Evolutionary conservation across 2,888 invertebrate genomes (phyloP), one percentile per base, ranked within the genome.

Genomic region (Euphydryas editha): DNA sequence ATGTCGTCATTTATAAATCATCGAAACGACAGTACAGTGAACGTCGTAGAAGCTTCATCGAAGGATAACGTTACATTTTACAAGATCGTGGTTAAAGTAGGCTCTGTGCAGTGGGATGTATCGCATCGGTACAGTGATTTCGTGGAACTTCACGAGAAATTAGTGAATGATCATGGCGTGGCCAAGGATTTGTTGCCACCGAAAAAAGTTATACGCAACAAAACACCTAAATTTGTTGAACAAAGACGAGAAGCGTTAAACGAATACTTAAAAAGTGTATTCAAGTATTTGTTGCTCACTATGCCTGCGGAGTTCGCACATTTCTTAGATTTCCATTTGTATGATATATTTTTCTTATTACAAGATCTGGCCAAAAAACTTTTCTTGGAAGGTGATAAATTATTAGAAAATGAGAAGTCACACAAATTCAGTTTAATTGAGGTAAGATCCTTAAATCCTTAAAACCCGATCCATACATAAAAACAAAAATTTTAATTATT

Each of bases 171-270:
- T 59, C 70, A 73, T 67, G 75, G 76, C 21, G 69, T 76, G 4
- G 95, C 96, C 8, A 97, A 96, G 82, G 97, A 97, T 77, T 93
- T 98, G 67, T 88, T 99, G 17, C 99, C 99, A 13, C 98, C 98
- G 0, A 99, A 99, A 87, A 98, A 98, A 90, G 94, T 98, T 4
- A 96, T 98, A 76, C 96, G 98, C 1, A 98, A 98, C 81, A 97
- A 96, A 85, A 96, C 97, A 72, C 97, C 97, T 0, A 93, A 95
- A 64, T 99, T 99, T 82, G 94, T 99, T 1, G 80, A 81, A 82
- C 72, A 73, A 63, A 73, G 72, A 44, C 72, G 72, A 11, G 72
- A 72, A 60, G 72, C 72, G 20, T 59, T 72, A 49, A 69, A 72
- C 59, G 72, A 70, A 15, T 69, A 68, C 59, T 21, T 62, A 24